Percentiles rank a stretch among this genome's conserved stretches.
Conservation (phyloP, 2,888 invertebrate genomes). For the Himalopsyche kuldschensis region DNA sequence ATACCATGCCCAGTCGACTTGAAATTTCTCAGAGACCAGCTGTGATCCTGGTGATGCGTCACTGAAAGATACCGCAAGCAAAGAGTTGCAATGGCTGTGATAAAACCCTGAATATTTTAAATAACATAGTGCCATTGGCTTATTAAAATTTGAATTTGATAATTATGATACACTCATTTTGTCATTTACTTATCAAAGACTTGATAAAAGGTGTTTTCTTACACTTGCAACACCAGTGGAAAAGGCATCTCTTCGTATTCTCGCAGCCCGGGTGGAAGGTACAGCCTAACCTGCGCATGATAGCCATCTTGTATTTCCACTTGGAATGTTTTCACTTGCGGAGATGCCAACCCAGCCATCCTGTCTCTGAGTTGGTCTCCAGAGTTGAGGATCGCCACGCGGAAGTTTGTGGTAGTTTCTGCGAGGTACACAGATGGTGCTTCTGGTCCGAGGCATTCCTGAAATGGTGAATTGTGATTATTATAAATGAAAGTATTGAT, state of each 20-base stretch:
- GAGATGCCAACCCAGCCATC: conserved; percentile 70
- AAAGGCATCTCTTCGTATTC: conserved; percentile 81
- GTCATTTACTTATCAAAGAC: no score
- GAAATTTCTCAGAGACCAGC: conserved; percentile 79
- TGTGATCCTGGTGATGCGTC: conserved; percentile 83
- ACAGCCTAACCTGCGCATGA: conserved; percentile 74
- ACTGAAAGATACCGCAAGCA: conserved; percentile 54
- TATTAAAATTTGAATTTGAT: no score
- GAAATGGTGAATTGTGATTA: no score
- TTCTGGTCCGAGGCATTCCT: conserved; percentile 82
- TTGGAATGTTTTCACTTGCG: conserved; percentile 72
- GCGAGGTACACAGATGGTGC: conserved; percentile 70
- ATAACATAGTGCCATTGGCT: no score
- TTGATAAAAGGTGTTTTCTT: no score
- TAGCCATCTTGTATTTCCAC: conserved; percentile 68
- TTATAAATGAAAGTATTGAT: no score
- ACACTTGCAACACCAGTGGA: conserved; percentile 83
- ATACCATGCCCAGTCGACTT: conserved; percentile 83
- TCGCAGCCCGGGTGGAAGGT: conserved; percentile 79
- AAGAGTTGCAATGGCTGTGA: no score
- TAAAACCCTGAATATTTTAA: no score
- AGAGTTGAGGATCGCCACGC: conserved; percentile 68
- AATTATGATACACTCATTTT: no score
- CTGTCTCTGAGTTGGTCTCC: conserved; percentile 66
- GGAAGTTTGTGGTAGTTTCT: conserved; percentile 61